A percentile compares a stretch with the other conserved stretches of the same genome.
Conservation (phyloP, 2,113 vertebrate genomes). For the Xerus inauris region DNA sequence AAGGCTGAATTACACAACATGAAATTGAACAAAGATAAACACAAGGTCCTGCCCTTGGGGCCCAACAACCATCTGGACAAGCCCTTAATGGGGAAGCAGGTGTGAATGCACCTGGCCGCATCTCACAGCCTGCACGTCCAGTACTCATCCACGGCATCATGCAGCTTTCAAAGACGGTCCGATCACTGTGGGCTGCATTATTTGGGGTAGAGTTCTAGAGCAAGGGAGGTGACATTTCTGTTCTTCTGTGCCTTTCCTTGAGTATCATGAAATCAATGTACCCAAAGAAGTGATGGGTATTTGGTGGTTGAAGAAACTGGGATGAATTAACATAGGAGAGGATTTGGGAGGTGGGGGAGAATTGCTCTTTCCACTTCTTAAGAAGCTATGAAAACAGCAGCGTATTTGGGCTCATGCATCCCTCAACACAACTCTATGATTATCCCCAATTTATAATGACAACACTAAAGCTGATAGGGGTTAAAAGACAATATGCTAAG, state of each 20-base stretch:
- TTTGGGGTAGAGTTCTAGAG: neutral
- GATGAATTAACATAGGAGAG: neutral
- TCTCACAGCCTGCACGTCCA: neutral
- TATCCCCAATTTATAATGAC: neutral
- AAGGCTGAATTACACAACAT: conserved; percentile 35
- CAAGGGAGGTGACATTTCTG: neutral
- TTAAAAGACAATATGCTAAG: neutral
- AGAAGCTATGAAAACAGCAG: neutral
- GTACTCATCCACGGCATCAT: neutral
- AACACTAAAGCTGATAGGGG: neutral
- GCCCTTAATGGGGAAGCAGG: conserved; percentile 28
- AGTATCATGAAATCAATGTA: neutral
- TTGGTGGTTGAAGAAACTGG: neutral
- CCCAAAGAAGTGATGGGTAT: neutral
- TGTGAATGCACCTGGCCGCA: neutral
- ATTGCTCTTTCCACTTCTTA: neutral
- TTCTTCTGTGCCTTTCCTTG: accelerated
- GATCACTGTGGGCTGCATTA: neutral
- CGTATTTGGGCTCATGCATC: neutral
- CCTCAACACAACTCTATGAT: neutral
- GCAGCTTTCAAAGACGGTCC: neutral
- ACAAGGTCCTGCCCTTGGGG: conserved; percentile 46
- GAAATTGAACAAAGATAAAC: conserved; percentile 58
- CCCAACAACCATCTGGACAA: conserved; percentile 56
- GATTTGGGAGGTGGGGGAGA: no score